A percentile compares a stretch with the other conserved stretches of the same genome.
These are phyloP conservation scores for Hemiscyllium ocellatum DNA, from an alignment of 2,113 vertebrate species.

Conservation along the genomic window DNA sequence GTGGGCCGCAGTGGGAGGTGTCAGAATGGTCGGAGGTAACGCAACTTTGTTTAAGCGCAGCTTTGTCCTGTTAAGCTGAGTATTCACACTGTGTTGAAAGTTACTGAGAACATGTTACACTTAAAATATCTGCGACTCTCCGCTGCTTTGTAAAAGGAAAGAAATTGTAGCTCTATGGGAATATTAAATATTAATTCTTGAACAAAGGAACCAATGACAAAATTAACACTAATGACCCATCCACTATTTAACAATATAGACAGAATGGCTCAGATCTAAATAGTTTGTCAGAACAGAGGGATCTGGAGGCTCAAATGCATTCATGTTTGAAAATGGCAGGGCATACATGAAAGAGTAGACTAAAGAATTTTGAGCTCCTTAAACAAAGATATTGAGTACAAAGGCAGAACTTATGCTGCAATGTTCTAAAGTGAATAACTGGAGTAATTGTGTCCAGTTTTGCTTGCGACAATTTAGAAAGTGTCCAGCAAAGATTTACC, in stretches of 20 bases:
- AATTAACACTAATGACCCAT: not conserved
- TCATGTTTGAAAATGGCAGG: not conserved
- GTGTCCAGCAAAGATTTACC: too few species aligned
- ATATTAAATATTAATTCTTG: not conserved
- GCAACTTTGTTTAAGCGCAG: not conserved
- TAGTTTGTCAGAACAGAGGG: not conserved
- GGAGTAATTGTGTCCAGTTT: not conserved
- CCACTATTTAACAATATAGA: not conserved
- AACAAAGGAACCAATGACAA: not conserved
- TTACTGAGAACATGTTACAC: not conserved
- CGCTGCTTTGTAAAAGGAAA: not conserved
- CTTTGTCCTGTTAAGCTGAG: not conserved
- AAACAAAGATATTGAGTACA: not conserved
- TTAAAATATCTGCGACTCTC: not conserved
- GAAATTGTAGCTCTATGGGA: not conserved
- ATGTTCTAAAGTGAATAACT: not conserved
- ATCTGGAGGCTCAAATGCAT: not conserved
- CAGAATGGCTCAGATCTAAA: not conserved
- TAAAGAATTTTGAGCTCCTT: not conserved
- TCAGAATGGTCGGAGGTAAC: constrained; percentile 74
- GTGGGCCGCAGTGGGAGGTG: constrained; percentile 80
- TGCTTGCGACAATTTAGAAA: not conserved
- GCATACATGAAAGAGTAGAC: not conserved
- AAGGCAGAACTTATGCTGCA: not conserved
- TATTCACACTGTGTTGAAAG: not conserved